These are phyloP conservation scores for Pyrrhosoma nymphula DNA, from an alignment of 2,888 invertebrate genomes.

Conservation along the genomic window DNA sequence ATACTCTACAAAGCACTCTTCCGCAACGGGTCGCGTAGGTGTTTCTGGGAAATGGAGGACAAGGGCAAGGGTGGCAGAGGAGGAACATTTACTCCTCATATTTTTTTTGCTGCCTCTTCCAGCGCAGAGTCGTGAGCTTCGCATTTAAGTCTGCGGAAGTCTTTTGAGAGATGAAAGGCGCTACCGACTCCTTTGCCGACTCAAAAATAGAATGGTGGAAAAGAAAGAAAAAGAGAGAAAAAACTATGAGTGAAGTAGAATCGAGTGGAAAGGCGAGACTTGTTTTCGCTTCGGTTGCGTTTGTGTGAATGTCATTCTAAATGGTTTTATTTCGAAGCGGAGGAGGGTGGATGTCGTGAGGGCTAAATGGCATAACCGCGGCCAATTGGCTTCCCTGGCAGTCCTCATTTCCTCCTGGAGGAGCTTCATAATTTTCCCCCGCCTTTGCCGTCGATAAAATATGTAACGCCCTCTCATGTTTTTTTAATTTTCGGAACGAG, in stretches of 20 bases:
- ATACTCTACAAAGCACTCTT: not conserved
- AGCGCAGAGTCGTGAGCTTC: slow-evolving; percentile 10
- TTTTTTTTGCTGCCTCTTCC: not conserved
- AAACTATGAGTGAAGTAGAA: not conserved
- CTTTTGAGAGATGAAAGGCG: not conserved
- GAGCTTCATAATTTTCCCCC: not conserved
- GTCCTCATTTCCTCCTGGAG: not conserved
- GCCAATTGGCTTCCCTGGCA: not conserved
- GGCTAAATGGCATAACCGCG: not conserved
- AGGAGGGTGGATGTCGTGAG: not conserved
- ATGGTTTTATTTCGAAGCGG: not conserved
- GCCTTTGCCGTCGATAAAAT: not conserved
- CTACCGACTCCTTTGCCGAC: not conserved
- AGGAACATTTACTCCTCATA: no score
- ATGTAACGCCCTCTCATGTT: not conserved
- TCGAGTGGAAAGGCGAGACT: not conserved
- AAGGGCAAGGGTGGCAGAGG: not conserved
- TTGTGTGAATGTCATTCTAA: slow-evolving; percentile 14
- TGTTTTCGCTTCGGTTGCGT: not conserved
- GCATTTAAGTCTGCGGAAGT: slow-evolving; percentile 11
- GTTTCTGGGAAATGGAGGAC: not conserved
- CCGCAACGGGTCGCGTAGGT: not conserved
- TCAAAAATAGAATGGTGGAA: not conserved
- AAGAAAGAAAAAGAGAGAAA: not conserved
- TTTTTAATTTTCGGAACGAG: not conserved